A percentile compares a stretch with the other conserved stretches of the same genome.
phyloP scores from a whole-genome alignment of 64 coral and sea anemone genomes.

The Actinia tenebrosa region DNA sequence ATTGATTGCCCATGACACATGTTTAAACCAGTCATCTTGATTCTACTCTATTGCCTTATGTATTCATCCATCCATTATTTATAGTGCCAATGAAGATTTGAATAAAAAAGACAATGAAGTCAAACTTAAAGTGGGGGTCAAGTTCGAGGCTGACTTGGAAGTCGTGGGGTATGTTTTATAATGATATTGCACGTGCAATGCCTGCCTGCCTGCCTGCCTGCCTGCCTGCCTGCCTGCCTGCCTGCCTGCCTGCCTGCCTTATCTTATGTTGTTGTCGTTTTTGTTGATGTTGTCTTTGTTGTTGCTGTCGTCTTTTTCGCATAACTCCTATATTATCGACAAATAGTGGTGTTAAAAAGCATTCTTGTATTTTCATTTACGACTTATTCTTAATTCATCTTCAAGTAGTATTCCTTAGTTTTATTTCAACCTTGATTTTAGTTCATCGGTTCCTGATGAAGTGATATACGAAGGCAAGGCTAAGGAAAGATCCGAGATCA shows the following conservation, averaged over 20 bases:
- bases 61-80: background rate
- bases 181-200: background rate
- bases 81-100: constrained; percentile 29
- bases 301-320: too few relatives aligned
- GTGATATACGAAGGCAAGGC: constrained; percentile 31
- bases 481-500: background rate
- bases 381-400: background rate
- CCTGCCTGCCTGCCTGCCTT: too few relatives aligned
- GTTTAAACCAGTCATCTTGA: background rate
- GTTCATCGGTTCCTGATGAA: constrained; percentile 17
- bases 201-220: too few relatives aligned
- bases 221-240: too few relatives aligned
- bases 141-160: constrained; percentile 58
- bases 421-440: background rate
- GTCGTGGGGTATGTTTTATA: constrained; percentile 35
- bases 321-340: too few relatives aligned
- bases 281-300: too few relatives aligned
- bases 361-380: too few relatives aligned
- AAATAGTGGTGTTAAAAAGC: too few relatives aligned
- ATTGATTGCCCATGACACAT: too few relatives aligned
- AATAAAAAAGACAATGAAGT: constrained; percentile 26
- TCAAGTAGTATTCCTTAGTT: background rate
- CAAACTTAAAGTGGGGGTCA: constrained; percentile 7
- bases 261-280: too few relatives aligned
- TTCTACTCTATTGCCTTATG: background rate